Evolutionary conservation across 1,140 invertebrate genomes (phyloP), one percentile per base, ranked within the genome.

Genomic region (Drosophila kikkawai): DNA sequence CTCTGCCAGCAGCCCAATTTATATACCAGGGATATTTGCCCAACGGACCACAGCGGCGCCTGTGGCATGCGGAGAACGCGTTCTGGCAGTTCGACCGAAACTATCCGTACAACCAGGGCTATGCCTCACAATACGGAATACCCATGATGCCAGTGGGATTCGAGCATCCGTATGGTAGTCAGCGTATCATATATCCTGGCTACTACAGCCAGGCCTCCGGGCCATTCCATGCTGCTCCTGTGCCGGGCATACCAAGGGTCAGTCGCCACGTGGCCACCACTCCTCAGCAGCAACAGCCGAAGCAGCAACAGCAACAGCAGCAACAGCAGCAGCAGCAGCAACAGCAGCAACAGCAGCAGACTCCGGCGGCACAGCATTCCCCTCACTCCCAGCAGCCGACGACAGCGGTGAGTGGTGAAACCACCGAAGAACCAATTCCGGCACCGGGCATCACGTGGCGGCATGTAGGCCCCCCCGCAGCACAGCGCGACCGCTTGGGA

Each of bases 11-110:
- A 1, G 44, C 59, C 0, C 85, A 85, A 26, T 78, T 80, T 15
- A 75, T 87, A 17, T 87, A 75, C 53, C 80, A 77, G 34, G 66
- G 75, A 1, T 86, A 76, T 32, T 22, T 80, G 64, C 69, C 77
- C 26, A 73, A 22, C 15, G 76, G 70, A 12, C 60, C 85, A 15
- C 85, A 90, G 75, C 75, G 85, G 0, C 85, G 86, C 22, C 37
- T 90, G 37, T 90, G 85, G 85, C 85, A 90, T 26, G 41, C 75
- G 7, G 85, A 90, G 37, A 82, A 85, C 26, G 79, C 85, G 0
- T 75, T 85, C 6, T 90, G 86, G 82, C 85, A 90, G 47, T 90
- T 85, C 8, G 85, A 90, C 69, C 64, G 85, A 11, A 90, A 90
- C 36, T 90, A 90, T 82, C 85, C 85, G 2, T 90, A 82, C 22